Evolutionary conservation across 2,888 invertebrate genomes (phyloP), one percentile per base, ranked within the genome.

Genomic region (Cheilosia soror): DNA sequence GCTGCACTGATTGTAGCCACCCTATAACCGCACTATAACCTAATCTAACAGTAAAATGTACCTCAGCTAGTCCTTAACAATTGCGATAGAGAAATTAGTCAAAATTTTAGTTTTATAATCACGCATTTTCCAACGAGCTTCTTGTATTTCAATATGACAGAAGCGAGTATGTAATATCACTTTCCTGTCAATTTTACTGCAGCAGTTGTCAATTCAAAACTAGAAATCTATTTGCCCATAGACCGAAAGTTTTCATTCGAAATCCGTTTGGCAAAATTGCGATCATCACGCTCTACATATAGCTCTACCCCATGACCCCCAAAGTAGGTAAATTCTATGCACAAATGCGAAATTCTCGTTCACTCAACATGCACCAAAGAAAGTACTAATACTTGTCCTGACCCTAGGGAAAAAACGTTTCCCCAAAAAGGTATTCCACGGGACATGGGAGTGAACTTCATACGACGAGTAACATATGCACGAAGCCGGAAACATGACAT

Each of bases 401-500:
- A 11, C 15, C 51, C 60, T 25, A 5, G 25, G 42, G 58, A 53
- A 51, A 53, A 40, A 31, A 58, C 37, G 37, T 37, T 31, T 31
- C n/a, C n/a, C 20, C 33, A 4, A 9, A 65, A 57, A 47, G 47
- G 57, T 60, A 49, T 51, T 58, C 60, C 49, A 55, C 37, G 60
- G 29, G 33, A 20, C 44, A 47, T 7, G 37, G 47, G 20, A 20
- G 31, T 71, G 25, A 60, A 49, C 20, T 49, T 40, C 47, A 58
- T 33, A 27, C n/a, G 33, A 27, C n/a, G n/a, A 58, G 27, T 13
- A 25, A 25, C 40, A 47, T 44, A 66, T 53, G 53, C 76, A 79
- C 68, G 75, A 79, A 58, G 68, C 63, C 33, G 47, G 49, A 68
- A 80, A 84, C 75, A 80, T 79, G 80, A 75, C 75, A 80, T 84